Evolutionary conservation across 2,888 invertebrate genomes (phyloP).

Genomic region (Aphelenchoides bicaudatus): DNA sequence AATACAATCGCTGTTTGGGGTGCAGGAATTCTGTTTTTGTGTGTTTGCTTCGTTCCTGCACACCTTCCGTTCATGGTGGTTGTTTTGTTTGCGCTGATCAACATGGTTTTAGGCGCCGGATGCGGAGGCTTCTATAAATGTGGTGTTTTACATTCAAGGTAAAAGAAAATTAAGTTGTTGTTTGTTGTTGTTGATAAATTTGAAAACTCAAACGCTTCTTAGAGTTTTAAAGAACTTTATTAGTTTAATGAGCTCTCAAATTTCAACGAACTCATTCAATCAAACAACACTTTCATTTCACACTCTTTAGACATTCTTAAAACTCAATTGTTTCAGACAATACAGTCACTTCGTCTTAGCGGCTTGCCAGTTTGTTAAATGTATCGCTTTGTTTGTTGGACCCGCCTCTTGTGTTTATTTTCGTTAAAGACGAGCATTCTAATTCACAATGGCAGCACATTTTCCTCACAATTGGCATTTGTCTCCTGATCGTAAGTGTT

Average conservation of each 20-base stretch:
- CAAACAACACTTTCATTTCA: no score
- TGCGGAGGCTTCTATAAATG: conserved; percentile 39
- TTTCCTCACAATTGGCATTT: conserved; percentile 16
- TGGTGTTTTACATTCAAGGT: conserved; percentile 28
- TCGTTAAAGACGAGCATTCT: conserved; percentile 38
- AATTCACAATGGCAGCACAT: conserved; percentile 8
- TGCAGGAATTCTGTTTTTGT: conserved; percentile 31
- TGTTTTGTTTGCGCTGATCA: conserved; percentile 22
- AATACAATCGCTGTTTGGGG: conserved; percentile 50
- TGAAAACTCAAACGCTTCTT: no score
- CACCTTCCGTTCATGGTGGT: conserved; percentile 28
- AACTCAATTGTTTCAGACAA: conserved; percentile 22
- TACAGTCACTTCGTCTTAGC: conserved; percentile 44
- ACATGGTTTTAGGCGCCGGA: conserved; percentile 29
- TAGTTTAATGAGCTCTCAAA: no score
- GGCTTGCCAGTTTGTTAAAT: conserved; percentile 52
- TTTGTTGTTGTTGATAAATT: no score
- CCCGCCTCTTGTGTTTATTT: conserved; percentile 42
- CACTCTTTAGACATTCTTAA: not conserved
- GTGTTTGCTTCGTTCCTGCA: conserved; percentile 38
- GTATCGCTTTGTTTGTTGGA: conserved; percentile 49
- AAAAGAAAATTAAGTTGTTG: no score
- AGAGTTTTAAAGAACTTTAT: no score
- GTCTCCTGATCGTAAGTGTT: conserved; percentile 17
- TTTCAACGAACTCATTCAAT: no score